Base-by-base conservation (phyloP, 1,140 invertebrate genomes). In the Catajapyx aquilonaris region DNA sequence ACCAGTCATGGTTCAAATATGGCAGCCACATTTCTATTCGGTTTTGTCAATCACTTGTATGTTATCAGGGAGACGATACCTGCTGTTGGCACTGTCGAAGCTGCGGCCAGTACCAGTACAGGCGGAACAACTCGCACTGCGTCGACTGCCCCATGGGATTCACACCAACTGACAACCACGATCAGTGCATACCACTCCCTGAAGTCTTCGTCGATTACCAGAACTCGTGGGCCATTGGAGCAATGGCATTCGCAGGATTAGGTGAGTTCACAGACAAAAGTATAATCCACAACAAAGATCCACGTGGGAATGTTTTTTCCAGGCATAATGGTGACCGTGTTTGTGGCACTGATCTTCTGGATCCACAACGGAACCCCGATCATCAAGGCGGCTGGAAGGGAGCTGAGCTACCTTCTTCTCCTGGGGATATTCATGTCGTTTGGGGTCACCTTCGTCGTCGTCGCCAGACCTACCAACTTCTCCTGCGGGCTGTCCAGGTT, bases 261-360 rank as follows among this genome's bases (percentile, higher is more conserved):
- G 64, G 64, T 52, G 44, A 43, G 42, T 25, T 10, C 4, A 22
- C 10, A 11, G 16, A 34, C 10, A 34, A 34, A 15, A 28, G 9
- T 28, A 28, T 28, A 10, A 28, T 28, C n/a, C 9, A 35, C 7
- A 40, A 7, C 16, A 7, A 31, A 30, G n/a, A 11, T 35, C 15
- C 38, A 23, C 41, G n/a, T 81, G 77, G 65, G 71, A 10, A 73
- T 80, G 48, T 76, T 74, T 30, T 65, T 76, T 4, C 64, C 70
- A 5, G 85, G 85, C 18, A 80, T 86, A 39, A 52, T 84, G 34
- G 63, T 84, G 39, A 83, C 77, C 0, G 54, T 73, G 43, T 75
- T 72, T 50, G 69, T 78, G 2, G 62, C 62, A 5, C 59, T 65
- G 4, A 68, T 78, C 2, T 78, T 80, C 48, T 71, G 76, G 47